Percentiles rank a stretch among this genome's conserved stretches.
Evolutionary conservation across 2,888 invertebrate species (phyloP).

Genomic region (Bombylius major): DNA sequence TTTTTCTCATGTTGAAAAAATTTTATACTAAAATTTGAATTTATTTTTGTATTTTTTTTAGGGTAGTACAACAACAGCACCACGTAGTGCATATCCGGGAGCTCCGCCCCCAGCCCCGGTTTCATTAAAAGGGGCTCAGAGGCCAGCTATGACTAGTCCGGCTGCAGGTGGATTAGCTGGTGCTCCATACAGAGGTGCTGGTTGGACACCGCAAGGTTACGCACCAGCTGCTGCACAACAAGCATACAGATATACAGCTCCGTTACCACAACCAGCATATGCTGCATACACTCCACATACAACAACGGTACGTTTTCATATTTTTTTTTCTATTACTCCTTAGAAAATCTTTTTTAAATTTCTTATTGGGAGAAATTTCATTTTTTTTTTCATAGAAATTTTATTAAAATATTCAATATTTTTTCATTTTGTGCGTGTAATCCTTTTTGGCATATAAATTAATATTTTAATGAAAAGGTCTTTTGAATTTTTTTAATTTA

Average conservation of each 20-base stretch:
- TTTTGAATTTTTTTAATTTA: too few species aligned
- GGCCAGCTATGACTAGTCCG: constrained; percentile 38
- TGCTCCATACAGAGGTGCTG: constrained; percentile 35
- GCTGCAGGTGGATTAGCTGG: constrained; percentile 37
- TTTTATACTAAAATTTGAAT: neutral
- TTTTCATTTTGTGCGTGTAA: too few species aligned
- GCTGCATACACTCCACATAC: constrained; percentile 38
- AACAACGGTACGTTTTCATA: constrained; percentile 32
- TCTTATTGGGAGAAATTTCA: too few species aligned
- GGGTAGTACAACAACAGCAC: constrained; percentile 30
- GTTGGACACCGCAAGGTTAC: constrained; percentile 38
- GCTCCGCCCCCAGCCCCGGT: constrained; percentile 36
- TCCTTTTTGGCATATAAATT: too few species aligned
- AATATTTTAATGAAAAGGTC: too few species aligned
- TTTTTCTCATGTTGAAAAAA: too few species aligned
- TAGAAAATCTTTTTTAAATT: too few species aligned
- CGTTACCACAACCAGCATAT: constrained; percentile 36
- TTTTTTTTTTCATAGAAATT: too few species aligned
- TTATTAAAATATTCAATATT: too few species aligned
- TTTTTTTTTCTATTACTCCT: neutral
- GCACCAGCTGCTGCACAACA: constrained; percentile 35
- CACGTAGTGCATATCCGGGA: constrained; percentile 35
- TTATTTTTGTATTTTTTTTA: constrained; percentile 14
- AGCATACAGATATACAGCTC: constrained; percentile 36
- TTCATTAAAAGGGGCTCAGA: constrained; percentile 35